Evolutionary conservation across 1,140 invertebrate genomes (phyloP).

Genomic region (Trichomalopsis sarcophagae): DNA sequence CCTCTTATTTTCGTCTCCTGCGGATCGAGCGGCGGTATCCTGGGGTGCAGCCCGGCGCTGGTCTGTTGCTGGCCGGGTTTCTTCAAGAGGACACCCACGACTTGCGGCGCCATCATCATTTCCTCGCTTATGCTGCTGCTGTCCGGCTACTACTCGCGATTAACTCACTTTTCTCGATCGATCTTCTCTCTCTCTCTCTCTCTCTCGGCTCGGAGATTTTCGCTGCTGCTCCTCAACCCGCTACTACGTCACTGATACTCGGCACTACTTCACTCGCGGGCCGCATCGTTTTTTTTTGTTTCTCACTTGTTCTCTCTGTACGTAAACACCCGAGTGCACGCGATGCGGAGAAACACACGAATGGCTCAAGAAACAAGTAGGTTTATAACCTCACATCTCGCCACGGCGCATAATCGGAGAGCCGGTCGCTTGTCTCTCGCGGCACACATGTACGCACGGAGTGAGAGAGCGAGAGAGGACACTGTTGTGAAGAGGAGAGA

Average conservation of each 20-base stretch:
- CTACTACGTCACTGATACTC: not conserved
- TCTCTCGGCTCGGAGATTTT: not conserved
- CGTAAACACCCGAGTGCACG: not conserved
- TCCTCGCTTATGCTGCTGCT: not conserved
- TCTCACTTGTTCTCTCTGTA: not conserved
- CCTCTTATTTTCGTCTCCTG: constrained; percentile 72
- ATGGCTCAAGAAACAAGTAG: not conserved
- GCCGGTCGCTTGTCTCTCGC: not conserved
- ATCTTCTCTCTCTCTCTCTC: not conserved
- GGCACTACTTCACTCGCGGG: constrained; percentile 31
- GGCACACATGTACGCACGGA: not conserved
- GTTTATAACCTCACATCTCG: constrained; percentile 1
- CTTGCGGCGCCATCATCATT: constrained; percentile 72
- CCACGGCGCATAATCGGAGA: not conserved
- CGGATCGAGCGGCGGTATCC: constrained; percentile 64
- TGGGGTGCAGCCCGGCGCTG: constrained; percentile 56
- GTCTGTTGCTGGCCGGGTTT: constrained; percentile 66
- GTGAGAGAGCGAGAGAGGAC: not conserved
- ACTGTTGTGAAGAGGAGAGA: not conserved
- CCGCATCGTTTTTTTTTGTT: constrained; percentile 15
- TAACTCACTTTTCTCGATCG: not conserved
- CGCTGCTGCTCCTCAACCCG: not conserved
- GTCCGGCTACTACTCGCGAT: not conserved
- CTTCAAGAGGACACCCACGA: constrained; percentile 71
- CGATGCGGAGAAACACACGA: not conserved